Base-by-base conservation (phyloP, 2,888 invertebrate species). In the Eupithecia dodoneata region DNA sequence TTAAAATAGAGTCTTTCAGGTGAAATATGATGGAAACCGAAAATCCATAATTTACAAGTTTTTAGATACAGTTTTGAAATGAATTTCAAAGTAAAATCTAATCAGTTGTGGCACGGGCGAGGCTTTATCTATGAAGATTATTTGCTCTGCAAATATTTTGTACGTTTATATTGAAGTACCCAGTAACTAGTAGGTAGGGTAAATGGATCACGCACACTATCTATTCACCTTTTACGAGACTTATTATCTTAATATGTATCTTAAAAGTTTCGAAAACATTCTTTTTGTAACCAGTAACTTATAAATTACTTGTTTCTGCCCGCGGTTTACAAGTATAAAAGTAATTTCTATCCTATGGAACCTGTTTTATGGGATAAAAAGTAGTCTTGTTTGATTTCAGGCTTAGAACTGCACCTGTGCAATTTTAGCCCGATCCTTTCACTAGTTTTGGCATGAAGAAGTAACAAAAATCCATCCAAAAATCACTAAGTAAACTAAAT, bases 91-190 rank as follows among this genome's bases (percentile, higher is more conserved):
- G 82, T 85, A 84, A 85, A 86, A 82, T 87, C 87, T 89, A 92
- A 92, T 92, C 91, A 87, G 88, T 88, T 86, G 87, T 82, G 84
- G 91, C 92, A 92, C 92, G 92, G 89, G 91, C 88, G 87, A 82
- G 84, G 82, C 81, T 86, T 91, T 93, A 93, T 92, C 91, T 83
- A 79, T 76, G 42, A 79, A 78, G 85, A 71, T 78, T 92, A 90
- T 93, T 93, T 93, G 86, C 84, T 85, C 70, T 67, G 87, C 83
- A 91, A 93, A 93, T 93, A 90, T 93, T 94, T 88, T 92, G 85
- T 86, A 85, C 87, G 85, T 85, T 83, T 76, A 79, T 84, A 79
- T 83, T 81, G 79, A 80, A 41, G 67, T 44, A 59, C 5, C 5
- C 7, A 59, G 18, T 59, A 30, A 63, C 63, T 30, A 63, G 63